Conservation (phyloP, 2,888 invertebrate species). For the Eupeodes latifasciatus region DNA sequence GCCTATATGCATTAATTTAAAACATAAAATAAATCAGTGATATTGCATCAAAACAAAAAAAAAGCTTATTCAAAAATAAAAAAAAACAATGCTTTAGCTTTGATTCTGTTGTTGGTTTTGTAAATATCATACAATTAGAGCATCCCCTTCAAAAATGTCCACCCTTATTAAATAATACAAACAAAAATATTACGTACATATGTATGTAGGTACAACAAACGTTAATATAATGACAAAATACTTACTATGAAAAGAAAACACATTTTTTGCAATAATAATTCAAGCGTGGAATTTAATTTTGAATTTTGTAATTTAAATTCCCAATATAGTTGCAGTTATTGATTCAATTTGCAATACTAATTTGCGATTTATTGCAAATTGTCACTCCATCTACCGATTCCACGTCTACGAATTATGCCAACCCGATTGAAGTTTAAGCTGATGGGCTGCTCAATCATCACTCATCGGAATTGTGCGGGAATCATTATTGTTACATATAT, state of each 20-base stretch:
- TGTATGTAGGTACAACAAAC: too few relatives aligned
- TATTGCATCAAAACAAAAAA: slow-evolving; percentile 1
- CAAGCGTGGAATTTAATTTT: slow-evolving; percentile 39
- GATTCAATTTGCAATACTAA: slow-evolving; percentile 45
- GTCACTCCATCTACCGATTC: slow-evolving; percentile 7
- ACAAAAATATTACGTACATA: not conserved
- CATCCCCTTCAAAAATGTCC: not conserved
- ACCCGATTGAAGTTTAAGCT: not conserved
- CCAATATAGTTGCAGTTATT: slow-evolving; percentile 23
- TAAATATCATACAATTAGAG: not conserved
- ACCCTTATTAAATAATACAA: not conserved
- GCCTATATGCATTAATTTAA: not conserved
- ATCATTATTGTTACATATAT: slow-evolving; percentile 17
- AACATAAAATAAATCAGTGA: not conserved
- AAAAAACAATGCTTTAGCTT: not conserved
- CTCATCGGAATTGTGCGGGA: slow-evolving; percentile 20
- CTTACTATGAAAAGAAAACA: not conserved
- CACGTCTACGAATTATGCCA: not conserved
- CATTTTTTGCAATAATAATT: not conserved
- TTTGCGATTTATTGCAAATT: slow-evolving; percentile 46
- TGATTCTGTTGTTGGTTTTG: not conserved
- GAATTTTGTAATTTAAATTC: slow-evolving; percentile 38
- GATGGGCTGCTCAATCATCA: slow-evolving; percentile 23
- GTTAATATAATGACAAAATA: not conserved
- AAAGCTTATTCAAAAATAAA: slow-evolving; percentile 1